A percentile compares a stretch with the other conserved stretches of the same genome.
These are phyloP conservation scores for Leptobrachium leishanense DNA, from an alignment of 2,113 vertebrate genomes.

Conservation along the genomic window DNA sequence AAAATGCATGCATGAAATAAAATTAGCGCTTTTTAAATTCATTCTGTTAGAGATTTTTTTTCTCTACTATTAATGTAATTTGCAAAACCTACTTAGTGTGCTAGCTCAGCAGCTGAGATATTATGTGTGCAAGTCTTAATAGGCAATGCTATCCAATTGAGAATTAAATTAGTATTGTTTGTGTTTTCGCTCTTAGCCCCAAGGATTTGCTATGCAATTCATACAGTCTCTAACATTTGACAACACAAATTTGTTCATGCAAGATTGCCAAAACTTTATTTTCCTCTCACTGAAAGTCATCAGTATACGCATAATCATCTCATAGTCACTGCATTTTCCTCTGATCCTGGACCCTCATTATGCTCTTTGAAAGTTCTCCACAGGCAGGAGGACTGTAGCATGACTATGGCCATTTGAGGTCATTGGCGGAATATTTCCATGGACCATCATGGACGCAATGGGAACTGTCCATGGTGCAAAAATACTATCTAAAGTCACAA, in stretches of 20 bases:
- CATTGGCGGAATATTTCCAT: too few species aligned
- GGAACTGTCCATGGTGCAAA: too few species aligned
- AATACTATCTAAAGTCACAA: too few species aligned
- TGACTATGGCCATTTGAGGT: too few species aligned
- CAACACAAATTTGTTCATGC: constrained; percentile 43
- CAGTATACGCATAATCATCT: constrained; percentile 17
- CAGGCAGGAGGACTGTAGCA: neutral
- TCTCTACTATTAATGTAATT: constrained; percentile 16
- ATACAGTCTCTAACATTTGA: neutral
- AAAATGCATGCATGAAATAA: neutral
- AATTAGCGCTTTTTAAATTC: constrained; percentile 21
- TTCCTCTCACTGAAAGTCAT: constrained; percentile 11
- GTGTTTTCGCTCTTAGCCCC: constrained; percentile 13
- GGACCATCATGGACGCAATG: too few species aligned
- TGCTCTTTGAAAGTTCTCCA: neutral
- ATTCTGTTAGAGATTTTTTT: neutral
- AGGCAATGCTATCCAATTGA: constrained; percentile 27
- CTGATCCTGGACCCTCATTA: neutral
- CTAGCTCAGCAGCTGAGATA: neutral
- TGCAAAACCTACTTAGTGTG: constrained; percentile 5
- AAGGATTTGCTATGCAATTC: neutral
- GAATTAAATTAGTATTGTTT: neutral
- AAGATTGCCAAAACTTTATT: constrained; percentile 40
- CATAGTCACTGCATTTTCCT: constrained; percentile 3
- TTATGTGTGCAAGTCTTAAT: neutral